Conservation (phyloP, 2,797 vertebrate genomes). For the Ptychadena robeensis region DNA sequence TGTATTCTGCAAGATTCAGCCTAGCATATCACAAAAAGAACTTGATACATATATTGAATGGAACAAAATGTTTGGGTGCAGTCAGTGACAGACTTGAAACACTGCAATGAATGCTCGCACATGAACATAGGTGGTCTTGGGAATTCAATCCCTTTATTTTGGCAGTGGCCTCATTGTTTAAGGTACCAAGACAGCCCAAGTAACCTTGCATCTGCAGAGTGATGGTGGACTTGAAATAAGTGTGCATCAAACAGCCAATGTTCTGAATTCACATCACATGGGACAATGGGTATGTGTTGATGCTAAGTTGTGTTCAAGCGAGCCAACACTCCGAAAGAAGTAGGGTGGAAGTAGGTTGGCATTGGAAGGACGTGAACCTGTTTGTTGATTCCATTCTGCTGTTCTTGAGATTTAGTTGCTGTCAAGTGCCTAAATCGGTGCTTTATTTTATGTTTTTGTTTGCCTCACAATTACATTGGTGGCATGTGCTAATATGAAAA, state of each 20-base stretch:
- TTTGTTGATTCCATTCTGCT: conserved; percentile 95
- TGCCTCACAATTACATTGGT: conserved; percentile 97
- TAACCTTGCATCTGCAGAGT: conserved; percentile 80
- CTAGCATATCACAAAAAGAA: conserved; percentile 99
- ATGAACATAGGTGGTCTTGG: conserved; percentile 78
- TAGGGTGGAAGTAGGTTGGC: conserved; percentile 83
- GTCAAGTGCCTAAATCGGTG: conserved; percentile 99
- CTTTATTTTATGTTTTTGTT: conserved; percentile 87
- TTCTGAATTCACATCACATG: conserved; percentile 79
- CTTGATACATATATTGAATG: conserved; percentile 98
- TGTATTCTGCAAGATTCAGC: conserved; percentile 99
- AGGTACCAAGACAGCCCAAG: conserved; percentile 77
- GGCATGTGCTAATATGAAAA: conserved; percentile 97
- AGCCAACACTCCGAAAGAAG: conserved; percentile 81
- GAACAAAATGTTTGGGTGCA: conserved; percentile 99
- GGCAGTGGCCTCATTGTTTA: conserved; percentile 82
- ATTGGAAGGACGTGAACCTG: conserved; percentile 83
- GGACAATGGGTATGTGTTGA: conserved; percentile 78
- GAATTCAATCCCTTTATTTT: conserved; percentile 79
- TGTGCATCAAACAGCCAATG: conserved; percentile 78
- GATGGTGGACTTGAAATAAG: conserved; percentile 84
- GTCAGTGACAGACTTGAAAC: conserved; percentile 86
- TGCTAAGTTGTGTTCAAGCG: conserved; percentile 82
- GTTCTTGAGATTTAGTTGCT: conserved; percentile 98
- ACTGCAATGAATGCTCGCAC: conserved; percentile 77